These are phyloP conservation scores for Protobothrops flavoviridis DNA, from an alignment of 2,113 vertebrate genomes.

Conservation along the genomic window DNA sequence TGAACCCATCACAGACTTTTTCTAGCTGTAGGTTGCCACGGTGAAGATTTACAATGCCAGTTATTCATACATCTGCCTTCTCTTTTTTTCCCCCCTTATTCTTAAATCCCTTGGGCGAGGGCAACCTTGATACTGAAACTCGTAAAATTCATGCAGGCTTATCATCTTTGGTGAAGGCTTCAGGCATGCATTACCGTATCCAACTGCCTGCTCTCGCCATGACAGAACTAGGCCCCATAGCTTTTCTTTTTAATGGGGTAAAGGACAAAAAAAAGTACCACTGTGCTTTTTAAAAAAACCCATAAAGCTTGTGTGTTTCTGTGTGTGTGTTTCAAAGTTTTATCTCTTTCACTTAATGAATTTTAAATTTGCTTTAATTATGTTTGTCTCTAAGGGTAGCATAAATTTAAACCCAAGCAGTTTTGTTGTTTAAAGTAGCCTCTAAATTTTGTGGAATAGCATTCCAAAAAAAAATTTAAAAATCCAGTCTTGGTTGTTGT, in stretches of 20 bases:
- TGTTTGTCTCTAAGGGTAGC: background rate
- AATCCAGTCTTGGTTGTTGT: conserved; percentile 40
- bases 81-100: conserved; percentile 73
- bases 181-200: conserved; percentile 78
- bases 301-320: conserved; percentile 28
- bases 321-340: background rate
- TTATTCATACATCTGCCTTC: conserved; percentile 87
- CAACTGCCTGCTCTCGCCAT: conserved; percentile 76
- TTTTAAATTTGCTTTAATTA: conserved; percentile 58
- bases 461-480: conserved; percentile 33
- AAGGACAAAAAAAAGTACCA: conserved; percentile 36
- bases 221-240: conserved; percentile 73
- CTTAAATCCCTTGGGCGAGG: conserved; percentile 83
- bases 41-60: conserved; percentile 91
- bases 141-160: conserved; percentile 89
- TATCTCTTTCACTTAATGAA: conserved; percentile 43
- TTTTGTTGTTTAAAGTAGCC: conserved; percentile 28
- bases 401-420: conserved; percentile 31
- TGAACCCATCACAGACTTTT: conserved; percentile 86
- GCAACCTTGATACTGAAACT: conserved; percentile 87
- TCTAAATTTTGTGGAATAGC: conserved; percentile 43
- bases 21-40: conserved; percentile 87
- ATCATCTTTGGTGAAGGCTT: conserved; percentile 86
- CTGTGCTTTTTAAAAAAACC: conserved; percentile 42
- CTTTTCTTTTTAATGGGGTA: conserved; percentile 65